Conservation (phyloP, 2,797 vertebrate genomes). For the Psittacula derbiana region DNA sequence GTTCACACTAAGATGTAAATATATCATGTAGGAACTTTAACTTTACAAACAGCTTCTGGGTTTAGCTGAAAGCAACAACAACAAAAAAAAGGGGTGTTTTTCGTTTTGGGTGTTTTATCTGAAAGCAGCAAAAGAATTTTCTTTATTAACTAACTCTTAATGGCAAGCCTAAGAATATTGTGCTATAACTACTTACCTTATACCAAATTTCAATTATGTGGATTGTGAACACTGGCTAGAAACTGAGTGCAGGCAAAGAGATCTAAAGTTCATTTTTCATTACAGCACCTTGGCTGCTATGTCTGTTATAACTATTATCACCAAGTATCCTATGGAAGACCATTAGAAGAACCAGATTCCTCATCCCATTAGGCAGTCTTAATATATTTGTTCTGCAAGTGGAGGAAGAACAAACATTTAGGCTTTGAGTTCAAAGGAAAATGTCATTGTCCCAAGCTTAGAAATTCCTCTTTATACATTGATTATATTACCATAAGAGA, state of each 20-base stretch:
- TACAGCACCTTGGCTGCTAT: background rate
- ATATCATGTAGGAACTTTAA: background rate
- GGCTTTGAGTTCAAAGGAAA: background rate
- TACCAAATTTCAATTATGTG: background rate
- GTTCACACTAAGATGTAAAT: background rate
- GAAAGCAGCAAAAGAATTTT: background rate
- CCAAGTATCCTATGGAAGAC: background rate
- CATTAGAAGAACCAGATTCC: background rate
- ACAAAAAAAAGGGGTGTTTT: fast-evolving
- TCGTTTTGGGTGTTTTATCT: background rate
- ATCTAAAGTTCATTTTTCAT: background rate
- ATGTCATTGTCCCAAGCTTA: background rate
- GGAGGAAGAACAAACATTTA: background rate
- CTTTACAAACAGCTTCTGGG: background rate
- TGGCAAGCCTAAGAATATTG: background rate
- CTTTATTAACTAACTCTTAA: background rate
- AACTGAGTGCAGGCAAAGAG: background rate
- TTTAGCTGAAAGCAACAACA: background rate
- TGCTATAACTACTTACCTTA: background rate
- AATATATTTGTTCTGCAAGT: background rate
- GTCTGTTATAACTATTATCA: background rate
- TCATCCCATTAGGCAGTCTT: background rate
- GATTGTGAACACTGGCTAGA: background rate
- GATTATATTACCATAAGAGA: background rate
- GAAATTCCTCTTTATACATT: background rate